A percentile compares a stretch with the other conserved stretches of the same genome.
phyloP scores from a whole-genome alignment of 2,113 vertebrate species.

The Pangasianodon gigas region DNA sequence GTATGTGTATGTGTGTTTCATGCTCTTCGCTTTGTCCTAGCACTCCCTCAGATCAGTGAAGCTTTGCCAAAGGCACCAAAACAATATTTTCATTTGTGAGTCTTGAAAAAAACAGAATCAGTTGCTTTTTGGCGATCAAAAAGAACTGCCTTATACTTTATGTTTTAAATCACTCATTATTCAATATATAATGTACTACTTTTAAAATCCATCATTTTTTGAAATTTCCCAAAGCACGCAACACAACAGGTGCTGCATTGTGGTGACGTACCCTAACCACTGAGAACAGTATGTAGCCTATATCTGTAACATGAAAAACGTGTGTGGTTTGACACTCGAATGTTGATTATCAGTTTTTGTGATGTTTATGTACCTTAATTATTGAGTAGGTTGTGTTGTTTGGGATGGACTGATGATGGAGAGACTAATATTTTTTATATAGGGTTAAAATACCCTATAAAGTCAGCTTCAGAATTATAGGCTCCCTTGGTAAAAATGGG shows the following conservation, averaged over 20 bases:
- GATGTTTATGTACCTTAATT: neutral
- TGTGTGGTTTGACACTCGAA: neutral
- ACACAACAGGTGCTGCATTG: neutral
- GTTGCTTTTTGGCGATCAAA: neutral
- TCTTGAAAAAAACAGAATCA: constrained; percentile 34
- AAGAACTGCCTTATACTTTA: neutral
- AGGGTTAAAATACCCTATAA: neutral
- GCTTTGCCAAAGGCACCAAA: constrained; percentile 63
- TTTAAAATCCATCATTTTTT: neutral
- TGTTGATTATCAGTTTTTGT: neutral
- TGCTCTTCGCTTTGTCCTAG: constrained; percentile 56
- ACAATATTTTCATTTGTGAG: constrained; percentile 66
- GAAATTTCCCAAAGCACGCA: neutral
- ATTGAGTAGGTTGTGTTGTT: neutral
- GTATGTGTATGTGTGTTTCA: neutral
- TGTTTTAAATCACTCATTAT: neutral
- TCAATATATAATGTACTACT: neutral
- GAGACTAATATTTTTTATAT: neutral
- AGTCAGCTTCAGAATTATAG: too few species aligned
- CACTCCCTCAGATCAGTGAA: constrained; percentile 65
- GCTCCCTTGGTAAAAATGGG: neutral
- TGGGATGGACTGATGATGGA: neutral
- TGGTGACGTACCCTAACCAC: neutral
- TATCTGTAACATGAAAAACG: neutral
- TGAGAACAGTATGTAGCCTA: neutral